Percentiles rank a stretch among this genome's conserved stretches.
phyloP scores from a whole-genome alignment of 2,888 invertebrate genomes.

The Seira musarum region DNA sequence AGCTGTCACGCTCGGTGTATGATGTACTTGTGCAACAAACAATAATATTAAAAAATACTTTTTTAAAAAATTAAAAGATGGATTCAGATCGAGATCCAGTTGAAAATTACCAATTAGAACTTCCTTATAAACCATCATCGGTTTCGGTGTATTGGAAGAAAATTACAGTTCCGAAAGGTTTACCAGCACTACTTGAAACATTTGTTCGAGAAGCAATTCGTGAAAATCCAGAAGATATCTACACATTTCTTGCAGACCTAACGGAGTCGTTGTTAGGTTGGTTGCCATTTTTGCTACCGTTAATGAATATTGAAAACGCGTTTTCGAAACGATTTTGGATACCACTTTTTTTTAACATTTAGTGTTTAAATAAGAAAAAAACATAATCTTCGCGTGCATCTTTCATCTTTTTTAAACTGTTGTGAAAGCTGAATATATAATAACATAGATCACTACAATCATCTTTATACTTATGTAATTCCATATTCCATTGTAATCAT shows the following conservation, averaged over 20 bases:
- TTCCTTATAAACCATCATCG: conserved; percentile 37
- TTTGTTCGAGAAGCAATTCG: conserved; percentile 58
- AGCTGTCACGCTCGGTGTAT: not conserved
- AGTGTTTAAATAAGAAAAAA: too few species aligned
- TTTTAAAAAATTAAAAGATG: not conserved
- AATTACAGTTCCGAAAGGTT: conserved; percentile 63
- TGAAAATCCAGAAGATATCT: conserved; percentile 57
- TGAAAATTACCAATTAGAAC: conserved; percentile 31
- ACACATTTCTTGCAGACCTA: conserved; percentile 50
- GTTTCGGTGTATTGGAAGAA: conserved; percentile 60
- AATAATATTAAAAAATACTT: not conserved
- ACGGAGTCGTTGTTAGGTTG: conserved; percentile 52
- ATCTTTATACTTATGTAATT: too few species aligned
- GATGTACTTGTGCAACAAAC: not conserved
- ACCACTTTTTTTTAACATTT: too few species aligned
- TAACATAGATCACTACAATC: too few species aligned
- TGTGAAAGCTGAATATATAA: too few species aligned
- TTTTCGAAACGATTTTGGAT: too few species aligned
- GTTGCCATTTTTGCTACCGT: too few species aligned
- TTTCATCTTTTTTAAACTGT: too few species aligned
- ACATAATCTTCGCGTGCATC: too few species aligned
- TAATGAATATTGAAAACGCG: too few species aligned
- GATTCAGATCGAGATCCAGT: too few species aligned
- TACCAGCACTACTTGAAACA: conserved; percentile 61
- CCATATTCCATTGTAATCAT: too few species aligned